These are phyloP conservation scores for Hecatera dysodea DNA, from an alignment of 2,888 invertebrate species.

Conservation along the genomic window DNA sequence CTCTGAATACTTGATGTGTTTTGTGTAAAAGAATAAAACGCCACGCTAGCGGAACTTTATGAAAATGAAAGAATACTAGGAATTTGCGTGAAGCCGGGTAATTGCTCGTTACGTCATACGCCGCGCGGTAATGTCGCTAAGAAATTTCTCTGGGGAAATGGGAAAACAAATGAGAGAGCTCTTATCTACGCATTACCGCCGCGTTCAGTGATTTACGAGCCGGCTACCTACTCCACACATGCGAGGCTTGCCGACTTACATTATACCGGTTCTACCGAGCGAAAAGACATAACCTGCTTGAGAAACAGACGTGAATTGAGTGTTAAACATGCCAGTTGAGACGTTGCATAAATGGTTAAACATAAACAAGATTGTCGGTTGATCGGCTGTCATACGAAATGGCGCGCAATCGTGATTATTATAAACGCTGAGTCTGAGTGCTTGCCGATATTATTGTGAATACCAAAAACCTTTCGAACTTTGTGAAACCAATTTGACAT, in stretches of 20 bases:
- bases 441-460: constrained; percentile 25
- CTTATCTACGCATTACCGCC: constrained; percentile 89
- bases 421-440: constrained; percentile 53
- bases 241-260: constrained; percentile 67
- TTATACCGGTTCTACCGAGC: constrained; percentile 81
- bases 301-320: constrained; percentile 85
- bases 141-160: constrained; percentile 89
- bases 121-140: constrained; percentile 84
- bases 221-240: constrained; percentile 81
- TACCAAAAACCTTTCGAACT: constrained; percentile 18
- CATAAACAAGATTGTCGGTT: constrained; percentile 75
- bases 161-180: constrained; percentile 89
- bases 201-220: constrained; percentile 86
- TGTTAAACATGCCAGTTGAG: constrained; percentile 81
- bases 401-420: constrained; percentile 66
- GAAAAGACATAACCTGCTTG: constrained; percentile 82
- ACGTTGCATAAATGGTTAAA: constrained; percentile 80
- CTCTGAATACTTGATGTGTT: constrained; percentile 57
- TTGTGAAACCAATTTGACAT: constrained; percentile 26
- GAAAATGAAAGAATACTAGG: constrained; percentile 71
- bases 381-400: constrained; percentile 67
- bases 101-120: constrained; percentile 84
- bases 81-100: constrained; percentile 72
- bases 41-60: constrained; percentile 63
- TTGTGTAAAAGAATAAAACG: constrained; percentile 56